Base-by-base conservation (phyloP, 2,113 vertebrate genomes). In the Madoqua kirkii region DNA sequence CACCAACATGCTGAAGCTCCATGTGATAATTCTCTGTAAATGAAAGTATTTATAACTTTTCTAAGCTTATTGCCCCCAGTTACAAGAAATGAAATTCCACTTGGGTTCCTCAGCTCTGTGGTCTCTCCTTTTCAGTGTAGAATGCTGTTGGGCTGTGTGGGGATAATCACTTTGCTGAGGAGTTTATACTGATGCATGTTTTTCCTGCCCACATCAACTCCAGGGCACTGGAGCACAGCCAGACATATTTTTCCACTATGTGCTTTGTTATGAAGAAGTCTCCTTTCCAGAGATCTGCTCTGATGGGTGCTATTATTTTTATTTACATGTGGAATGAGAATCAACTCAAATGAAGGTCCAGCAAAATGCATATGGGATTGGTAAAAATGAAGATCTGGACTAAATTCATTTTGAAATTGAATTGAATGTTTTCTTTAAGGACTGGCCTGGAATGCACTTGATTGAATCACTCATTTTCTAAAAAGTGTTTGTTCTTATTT, bases 251-350 rank as follows among this genome's bases (percentile, higher is more conserved):
- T 78, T 57, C 84, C 36, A 54, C 57, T 81, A 2, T 67, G 60
- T 40, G 62, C 16, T 96, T 86, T 88, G 59, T 67, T 84, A 82
- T 5, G 27, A 78, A 87, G 85, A 86, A 48, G 43, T 11, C 3
- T 82, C 50, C 54, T 57, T 59, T 91, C 17, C 45, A 71, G 43
- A 82, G 31, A 16, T 59, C 91, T 86, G 14, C 36, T 57, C 43
- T 57, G 87, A 16, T 71, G 85, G 87, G n/a, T 4, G 9, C 36
- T 62, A 8, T 94, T 95, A 83, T 86, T 98, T 98, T 96, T 98
- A 71, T 94, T 97, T 98, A 71, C 57, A 33, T 52, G 36, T n/a
- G 45, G 74, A 89, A 93, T 67, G 60, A 94, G 50, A 83, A 13
- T 87, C 31, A 89, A n/a, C 52, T 23, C 23, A 83, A 90, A 50